Base-by-base conservation (phyloP, 2,888 invertebrate genomes). In the Acrobasis consociella region DNA sequence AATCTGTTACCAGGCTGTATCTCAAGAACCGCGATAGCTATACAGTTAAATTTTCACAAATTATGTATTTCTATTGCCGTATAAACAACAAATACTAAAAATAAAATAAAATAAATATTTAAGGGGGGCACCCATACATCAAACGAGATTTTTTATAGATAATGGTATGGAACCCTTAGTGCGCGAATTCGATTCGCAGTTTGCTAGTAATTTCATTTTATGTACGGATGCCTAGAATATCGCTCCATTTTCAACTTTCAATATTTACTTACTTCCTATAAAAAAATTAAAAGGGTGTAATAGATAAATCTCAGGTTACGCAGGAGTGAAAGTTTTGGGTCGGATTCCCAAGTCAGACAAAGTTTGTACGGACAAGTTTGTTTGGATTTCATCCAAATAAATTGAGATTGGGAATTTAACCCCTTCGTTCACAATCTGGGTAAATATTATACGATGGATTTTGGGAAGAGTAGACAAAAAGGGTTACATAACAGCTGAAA, bases 271-370 rank as follows among this genome's bases (percentile, higher is more conserved):
- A 11, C 1, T 46, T 46, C 46, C 46, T n/a, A 46, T 46, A n/a
- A 46, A 46, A 10, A 50, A 38, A 60, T 16, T 50, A 38, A 37
- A 38, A 60, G 16, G 50, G 50, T 60, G 31, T 58, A 37, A 60
- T 50, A 38, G 50, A 60, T 49, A 49, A 59, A 59, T 60, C 50
- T 60, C 59, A 60, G 59, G 59, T 60, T 60, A 38, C 50, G n/a
- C 17, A 38, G 59, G 37, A 37, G 16, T 50, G 38, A 50, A 59
- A 60, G 50, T 60, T 60, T 60, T 38, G 59, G 50, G 59, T 60
- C 59, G 16, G 13, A 50, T 60, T 60, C 50, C 59, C 59, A 50
- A 60, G 59, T 60, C 50, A 31, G 38, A 38, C 8, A 31, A 60
- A 60, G 37, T 50, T 60, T 60, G 49, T 38, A 31, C 15, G 59